Evolutionary conservation across 1,140 invertebrate species (phyloP), one percentile per base, ranked within the genome.

Genomic region (Scaptomyza graminum): DNA sequence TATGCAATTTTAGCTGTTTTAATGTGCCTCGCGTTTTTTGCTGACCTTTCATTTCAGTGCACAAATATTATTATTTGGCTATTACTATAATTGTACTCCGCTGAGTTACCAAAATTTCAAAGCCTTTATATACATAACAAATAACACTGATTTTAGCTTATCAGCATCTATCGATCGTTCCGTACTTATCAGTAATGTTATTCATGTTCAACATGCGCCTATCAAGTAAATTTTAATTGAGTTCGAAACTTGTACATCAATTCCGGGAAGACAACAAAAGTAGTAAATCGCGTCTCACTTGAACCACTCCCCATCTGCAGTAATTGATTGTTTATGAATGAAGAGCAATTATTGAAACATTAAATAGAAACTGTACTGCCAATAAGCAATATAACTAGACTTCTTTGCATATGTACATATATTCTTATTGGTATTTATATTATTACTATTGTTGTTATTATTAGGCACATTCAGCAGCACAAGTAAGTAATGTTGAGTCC

Each of bases 31-130:
- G 8, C 31, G 6, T 22, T 37, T 41, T 5, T n/a, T 12, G 18
- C 62, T 77, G 50, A 87, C 82, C 82, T 79, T 88, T 88, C 82
- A 87, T 87, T 55, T 64, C 64, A 39, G 9, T 67, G 57, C 72
- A 64, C 68, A 76, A 66, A 62, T 88, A 72, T 85, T 88, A 72
- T 85, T 85, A 66, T 74, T 56, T 78, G 74, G 43, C 74, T 75
- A 62, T 61, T 69, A 66, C 47, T 87, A 71, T 60, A 47, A 28
- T 64, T 74, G 78, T 67, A 85, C 82, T 85, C 82, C 72, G 75
- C 78, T 52, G 55, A 62, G 41, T 85, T 74, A 67, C 63, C 78
- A 69, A 78, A 87, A 72, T 64, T 69, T 66, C n/a, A 3, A 16
- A 51, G 37, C 52, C 70, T 46, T 85, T 85, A 62, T 85, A 85